Base-by-base conservation (phyloP, 2,888 invertebrate species). In the Platycnemis pennipes region DNA sequence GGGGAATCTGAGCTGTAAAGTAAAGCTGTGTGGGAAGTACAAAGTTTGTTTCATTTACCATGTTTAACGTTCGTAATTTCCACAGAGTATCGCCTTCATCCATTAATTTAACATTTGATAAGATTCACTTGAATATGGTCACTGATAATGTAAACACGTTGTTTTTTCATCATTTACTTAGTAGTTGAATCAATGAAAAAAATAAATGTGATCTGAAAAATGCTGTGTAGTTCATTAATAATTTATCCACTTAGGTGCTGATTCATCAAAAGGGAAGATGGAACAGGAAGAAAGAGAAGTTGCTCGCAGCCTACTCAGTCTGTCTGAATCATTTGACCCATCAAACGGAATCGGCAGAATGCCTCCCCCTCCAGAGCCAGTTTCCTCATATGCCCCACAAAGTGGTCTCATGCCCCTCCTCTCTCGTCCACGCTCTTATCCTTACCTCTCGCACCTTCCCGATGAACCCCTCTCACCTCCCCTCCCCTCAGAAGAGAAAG, bases 291-390 rank as follows among this genome's bases (percentile, higher is more conserved):
- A 99, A 96, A 98, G 98, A 95, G 99, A 99, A 96, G 98, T 98
- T 13, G 99, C 98, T 0, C 98, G 98, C 95, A 98, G 98, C 96
- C 96, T 99, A 94, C 96, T 99, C 85, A 98, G 98, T 63, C 96
- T 99, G 88, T 98, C 98, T 7, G 98, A 97, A 95, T 97, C 97
- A 16, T 44, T 91, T n/a, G 91, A 91, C 44, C 63, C 63, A n/a
- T n/a, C 56, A 42, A 91, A 91, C 45, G 91, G 91, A 11, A 63
- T 91, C 69, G 69, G 91, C 44, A 63, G 91, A 42, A n/a, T 91
- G 26, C 44, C 91, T 44, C 19, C 63, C 0, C n/a, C 44, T 2
- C 26, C 63, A 0, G 91, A 91, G 26, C 91, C 63, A 13, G 16
- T 63, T 19, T 91, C 91, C 7, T 63, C 56, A 0, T 91, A 91